A percentile compares a stretch with the other conserved stretches of the same genome.
Conservation (phyloP, 2,888 invertebrate species). For the Crocallis elinguaria region DNA sequence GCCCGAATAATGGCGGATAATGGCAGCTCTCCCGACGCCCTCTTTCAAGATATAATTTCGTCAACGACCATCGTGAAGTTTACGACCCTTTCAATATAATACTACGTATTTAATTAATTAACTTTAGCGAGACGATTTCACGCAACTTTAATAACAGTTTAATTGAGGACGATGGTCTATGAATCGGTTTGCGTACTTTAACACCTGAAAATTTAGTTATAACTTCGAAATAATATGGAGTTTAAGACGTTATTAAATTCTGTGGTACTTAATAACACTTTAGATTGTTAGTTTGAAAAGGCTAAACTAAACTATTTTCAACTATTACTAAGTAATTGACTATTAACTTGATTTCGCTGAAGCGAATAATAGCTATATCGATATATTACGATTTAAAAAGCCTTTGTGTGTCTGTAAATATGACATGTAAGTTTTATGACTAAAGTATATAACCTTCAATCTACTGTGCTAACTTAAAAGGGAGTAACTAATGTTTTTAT, state of each 20-base stretch:
- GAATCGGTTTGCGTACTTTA: conserved; percentile 7
- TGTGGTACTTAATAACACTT: not conserved
- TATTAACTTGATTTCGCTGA: no score
- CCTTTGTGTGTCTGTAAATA: no score
- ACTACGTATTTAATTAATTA: conserved; percentile 53
- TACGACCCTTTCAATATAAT: conserved; percentile 57
- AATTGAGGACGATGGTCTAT: conserved; percentile 15
- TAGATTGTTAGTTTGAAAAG: not conserved
- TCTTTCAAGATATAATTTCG: conserved; percentile 59
- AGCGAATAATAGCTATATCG: no score
- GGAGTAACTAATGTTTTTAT: no score
- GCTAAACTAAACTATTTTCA: no score
- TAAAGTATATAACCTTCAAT: no score
- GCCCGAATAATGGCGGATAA: conserved; percentile 53
- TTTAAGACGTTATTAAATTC: not conserved
- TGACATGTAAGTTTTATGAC: no score
- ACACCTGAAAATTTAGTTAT: conserved; percentile 12
- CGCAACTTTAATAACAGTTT: conserved; percentile 41
- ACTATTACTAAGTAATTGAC: no score
- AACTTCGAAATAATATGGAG: not conserved
- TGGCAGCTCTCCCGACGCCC: conserved; percentile 46
- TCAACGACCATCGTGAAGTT: conserved; percentile 55
- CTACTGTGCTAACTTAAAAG: no score
- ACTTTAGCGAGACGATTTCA: conserved; percentile 45
- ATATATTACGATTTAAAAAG: no score